These are phyloP conservation scores for Otus sunia DNA, from an alignment of 2,113 vertebrate species.

Conservation along the genomic window DNA sequence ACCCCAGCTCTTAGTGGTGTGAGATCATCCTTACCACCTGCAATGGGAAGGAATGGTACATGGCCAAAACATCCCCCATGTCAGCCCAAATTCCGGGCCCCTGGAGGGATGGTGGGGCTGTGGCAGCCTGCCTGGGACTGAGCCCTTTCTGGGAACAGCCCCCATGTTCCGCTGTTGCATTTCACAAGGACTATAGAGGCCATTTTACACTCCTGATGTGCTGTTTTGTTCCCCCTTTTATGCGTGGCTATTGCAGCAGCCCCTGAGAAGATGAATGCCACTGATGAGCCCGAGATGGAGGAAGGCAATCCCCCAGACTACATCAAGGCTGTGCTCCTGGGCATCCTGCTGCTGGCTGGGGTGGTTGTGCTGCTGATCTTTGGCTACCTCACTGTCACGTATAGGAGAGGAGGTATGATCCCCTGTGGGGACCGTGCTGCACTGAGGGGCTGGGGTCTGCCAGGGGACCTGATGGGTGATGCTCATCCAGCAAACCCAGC, in stretches of 20 bases:
- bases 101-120: not conserved
- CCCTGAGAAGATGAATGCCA: not conserved
- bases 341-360: not conserved
- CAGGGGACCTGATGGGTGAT: not conserved
- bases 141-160: not conserved
- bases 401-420: conserved; percentile 41
- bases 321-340: not conserved
- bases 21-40: not conserved
- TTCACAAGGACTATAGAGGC: not conserved
- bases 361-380: conserved; percentile 13
- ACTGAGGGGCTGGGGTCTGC: not conserved
- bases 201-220: not conserved
- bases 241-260: not conserved
- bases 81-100: not conserved
- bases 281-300: not conserved
- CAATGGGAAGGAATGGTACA: not conserved
- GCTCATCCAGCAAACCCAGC: not conserved
- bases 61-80: not conserved
- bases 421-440: not conserved
- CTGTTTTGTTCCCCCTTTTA: not conserved
- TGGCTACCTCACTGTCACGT: not conserved
- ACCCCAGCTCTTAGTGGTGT: not conserved
- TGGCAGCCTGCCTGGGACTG: not conserved
- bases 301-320: not conserved
- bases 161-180: not conserved